Conservation (phyloP, 64 coral and sea anemone genomes). For the Montipora sp. region DNA sequence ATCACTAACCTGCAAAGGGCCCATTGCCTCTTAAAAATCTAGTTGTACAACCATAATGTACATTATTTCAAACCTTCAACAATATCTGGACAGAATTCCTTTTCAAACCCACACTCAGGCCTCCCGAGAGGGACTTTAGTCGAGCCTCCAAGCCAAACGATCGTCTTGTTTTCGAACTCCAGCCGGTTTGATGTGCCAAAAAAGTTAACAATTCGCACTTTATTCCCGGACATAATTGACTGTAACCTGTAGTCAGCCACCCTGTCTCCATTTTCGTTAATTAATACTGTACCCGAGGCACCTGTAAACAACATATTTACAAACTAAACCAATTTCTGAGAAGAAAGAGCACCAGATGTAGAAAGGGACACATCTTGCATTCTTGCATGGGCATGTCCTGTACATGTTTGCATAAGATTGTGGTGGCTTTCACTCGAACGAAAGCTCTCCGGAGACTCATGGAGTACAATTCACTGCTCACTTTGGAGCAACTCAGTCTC, state of each 20-base stretch:
- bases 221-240: neutral
- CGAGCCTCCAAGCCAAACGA: constrained; percentile 76
- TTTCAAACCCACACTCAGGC: constrained; percentile 84
- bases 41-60: no score
- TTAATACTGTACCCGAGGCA: constrained; percentile 48
- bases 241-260: constrained; percentile 53
- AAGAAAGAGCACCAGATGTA: neutral
- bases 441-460: no score
- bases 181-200: constrained; percentile 36
- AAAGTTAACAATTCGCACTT: constrained; percentile 54
- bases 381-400: no score
- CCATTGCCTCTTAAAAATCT: no score
- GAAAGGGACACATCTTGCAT: no score
- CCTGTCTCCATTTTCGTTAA: constrained; percentile 78
- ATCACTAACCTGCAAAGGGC: no score
- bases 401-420: no score
- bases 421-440: no score
- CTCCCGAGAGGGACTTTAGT: constrained; percentile 69
- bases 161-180: constrained; percentile 35
- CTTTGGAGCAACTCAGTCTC: no score
- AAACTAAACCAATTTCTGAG: neutral
- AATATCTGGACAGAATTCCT: constrained; percentile 63
- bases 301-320: constrained; percentile 24
- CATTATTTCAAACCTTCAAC: constrained; percentile 51
- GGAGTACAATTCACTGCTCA: no score